Percentiles rank a stretch among this genome's conserved stretches.
phyloP scores from a whole-genome alignment of 2,113 vertebrate species.

The Scytalopus superciliaris region DNA sequence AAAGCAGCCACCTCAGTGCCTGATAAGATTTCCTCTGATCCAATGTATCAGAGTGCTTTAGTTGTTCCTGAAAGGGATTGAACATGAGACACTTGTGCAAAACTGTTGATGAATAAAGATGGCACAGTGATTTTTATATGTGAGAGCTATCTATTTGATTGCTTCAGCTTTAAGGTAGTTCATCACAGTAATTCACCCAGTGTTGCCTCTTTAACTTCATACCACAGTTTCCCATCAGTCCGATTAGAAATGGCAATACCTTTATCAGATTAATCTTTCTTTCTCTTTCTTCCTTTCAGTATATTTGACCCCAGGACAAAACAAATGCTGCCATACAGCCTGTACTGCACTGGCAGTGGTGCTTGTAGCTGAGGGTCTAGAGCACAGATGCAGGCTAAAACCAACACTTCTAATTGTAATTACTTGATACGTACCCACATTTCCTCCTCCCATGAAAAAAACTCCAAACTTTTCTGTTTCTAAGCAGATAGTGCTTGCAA shows the following conservation, averaged over 20 bases:
- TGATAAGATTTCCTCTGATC: slow-evolving; percentile 74
- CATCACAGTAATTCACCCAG: slow-evolving; percentile 78
- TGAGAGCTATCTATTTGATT: slow-evolving; percentile 83
- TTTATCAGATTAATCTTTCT: slow-evolving; percentile 77
- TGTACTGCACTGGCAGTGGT: background rate
- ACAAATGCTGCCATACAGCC: background rate
- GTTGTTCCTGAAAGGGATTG: slow-evolving; percentile 37
- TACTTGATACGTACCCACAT: background rate
- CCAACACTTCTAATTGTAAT: background rate
- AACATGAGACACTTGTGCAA: slow-evolving; percentile 43
- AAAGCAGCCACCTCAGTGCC: background rate
- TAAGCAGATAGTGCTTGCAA: background rate
- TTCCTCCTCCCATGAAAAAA: background rate
- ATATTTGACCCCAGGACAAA: slow-evolving; percentile 50
- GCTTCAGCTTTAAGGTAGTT: slow-evolving; percentile 73
- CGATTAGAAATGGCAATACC: slow-evolving; percentile 75
- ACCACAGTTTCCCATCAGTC: slow-evolving; percentile 77
- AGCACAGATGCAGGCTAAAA: slow-evolving; percentile 17
- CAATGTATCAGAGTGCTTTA: slow-evolving; percentile 76
- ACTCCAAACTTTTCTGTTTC: background rate
- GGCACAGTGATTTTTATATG: slow-evolving; percentile 74
- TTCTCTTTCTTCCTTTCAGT: slow-evolving; percentile 48
- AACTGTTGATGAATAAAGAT: slow-evolving; percentile 78
- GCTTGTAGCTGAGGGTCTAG: background rate
- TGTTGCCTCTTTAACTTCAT: slow-evolving; percentile 66